Conservation (phyloP, 30 jellyfish, hydroid and myxozoan genomes). For the Pseudorhiza aurosa region DNA sequence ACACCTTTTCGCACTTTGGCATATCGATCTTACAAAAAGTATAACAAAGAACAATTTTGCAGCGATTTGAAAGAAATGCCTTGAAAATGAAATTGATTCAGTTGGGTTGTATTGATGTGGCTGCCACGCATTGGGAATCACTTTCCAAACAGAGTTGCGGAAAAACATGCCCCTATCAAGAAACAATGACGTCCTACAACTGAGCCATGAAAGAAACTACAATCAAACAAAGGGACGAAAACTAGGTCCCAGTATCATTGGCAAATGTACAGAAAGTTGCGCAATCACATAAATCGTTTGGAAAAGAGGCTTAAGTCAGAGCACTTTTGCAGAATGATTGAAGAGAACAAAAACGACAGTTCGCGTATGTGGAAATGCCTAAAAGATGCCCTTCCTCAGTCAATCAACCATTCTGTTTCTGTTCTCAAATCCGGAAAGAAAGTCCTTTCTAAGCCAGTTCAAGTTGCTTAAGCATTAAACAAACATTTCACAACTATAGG, state of each 20-base stretch:
- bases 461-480: conserved; percentile 40
- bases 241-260: conserved; percentile 52
- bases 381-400: conserved; percentile 63
- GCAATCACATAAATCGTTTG: conserved; percentile 45
- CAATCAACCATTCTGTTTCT: conserved; percentile 32
- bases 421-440: conserved; percentile 51
- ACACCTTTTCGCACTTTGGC: too few species aligned
- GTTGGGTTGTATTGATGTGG: too few species aligned
- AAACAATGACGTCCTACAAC: conserved; percentile 39
- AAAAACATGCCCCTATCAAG: too few species aligned
- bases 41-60: too few species aligned
- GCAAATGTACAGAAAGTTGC: conserved; percentile 53
- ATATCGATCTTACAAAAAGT: too few species aligned
- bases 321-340: conserved; percentile 67
- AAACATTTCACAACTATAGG: conserved; percentile 45
- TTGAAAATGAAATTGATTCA: too few species aligned
- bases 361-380: conserved; percentile 61
- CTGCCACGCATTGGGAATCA: too few species aligned
- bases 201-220: conserved; percentile 70
- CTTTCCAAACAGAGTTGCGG: too few species aligned
- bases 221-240: conserved; percentile 51
- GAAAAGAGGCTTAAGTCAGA: conserved; percentile 60
- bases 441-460: conserved; percentile 31
- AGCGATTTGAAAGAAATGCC: too few species aligned
- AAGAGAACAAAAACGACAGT: conserved; percentile 58